Evolutionary conservation across 2,113 vertebrate genomes (phyloP).

Genomic region (Macquaria australasica): DNA sequence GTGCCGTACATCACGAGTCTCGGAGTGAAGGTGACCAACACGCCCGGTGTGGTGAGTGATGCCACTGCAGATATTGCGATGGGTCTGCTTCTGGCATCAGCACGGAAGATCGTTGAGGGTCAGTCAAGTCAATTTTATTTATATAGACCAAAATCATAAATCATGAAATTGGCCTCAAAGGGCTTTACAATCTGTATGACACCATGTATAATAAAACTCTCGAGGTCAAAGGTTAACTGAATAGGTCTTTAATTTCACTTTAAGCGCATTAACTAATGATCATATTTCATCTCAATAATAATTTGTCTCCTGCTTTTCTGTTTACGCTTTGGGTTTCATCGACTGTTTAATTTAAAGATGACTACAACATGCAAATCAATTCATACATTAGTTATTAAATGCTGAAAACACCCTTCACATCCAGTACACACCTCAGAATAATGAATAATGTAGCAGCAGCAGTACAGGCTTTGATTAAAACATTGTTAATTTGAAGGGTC

Average conservation of each 20-base stretch:
- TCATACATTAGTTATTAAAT: too few species aligned
- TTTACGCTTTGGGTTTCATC: too few species aligned
- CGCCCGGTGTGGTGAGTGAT: conserved; percentile 79
- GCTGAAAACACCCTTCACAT: too few species aligned
- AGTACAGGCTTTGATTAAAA: background rate
- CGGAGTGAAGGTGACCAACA: conserved; percentile 87
- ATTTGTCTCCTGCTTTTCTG: background rate
- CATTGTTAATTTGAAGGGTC: background rate
- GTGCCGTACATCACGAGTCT: conserved; percentile 82
- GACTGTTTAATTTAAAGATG: too few species aligned
- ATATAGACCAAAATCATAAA: background rate
- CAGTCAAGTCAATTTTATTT: background rate
- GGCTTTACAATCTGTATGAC: background rate
- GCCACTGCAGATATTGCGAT: conserved; percentile 88
- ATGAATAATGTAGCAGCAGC: too few species aligned
- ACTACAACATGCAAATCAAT: too few species aligned
- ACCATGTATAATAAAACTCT: background rate
- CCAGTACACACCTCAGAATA: too few species aligned
- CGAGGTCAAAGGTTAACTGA: background rate
- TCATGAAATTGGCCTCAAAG: background rate
- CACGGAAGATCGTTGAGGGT: conserved; percentile 80
- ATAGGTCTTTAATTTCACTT: background rate
- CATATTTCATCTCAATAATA: too few species aligned
- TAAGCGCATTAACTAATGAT: too few species aligned
- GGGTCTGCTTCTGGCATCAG: conserved; percentile 87